Evolutionary conservation across 1,140 invertebrate species (phyloP).

Genomic region (Leptinotarsa texana): DNA sequence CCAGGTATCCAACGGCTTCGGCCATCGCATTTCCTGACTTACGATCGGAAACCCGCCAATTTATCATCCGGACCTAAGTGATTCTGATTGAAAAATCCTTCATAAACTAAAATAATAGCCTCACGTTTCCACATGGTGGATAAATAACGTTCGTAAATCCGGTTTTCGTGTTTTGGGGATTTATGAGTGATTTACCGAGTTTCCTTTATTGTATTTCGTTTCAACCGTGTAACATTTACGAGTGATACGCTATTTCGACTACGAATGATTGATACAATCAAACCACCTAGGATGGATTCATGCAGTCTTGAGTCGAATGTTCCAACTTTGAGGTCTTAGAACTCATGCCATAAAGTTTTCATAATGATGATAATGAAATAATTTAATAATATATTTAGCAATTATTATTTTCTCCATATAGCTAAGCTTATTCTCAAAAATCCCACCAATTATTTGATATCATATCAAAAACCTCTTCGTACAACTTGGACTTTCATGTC

Average conservation of each 20-base stretch:
- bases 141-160: constrained; percentile 15
- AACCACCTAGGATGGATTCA: not conserved
- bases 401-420: too few species aligned
- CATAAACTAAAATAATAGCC: constrained; percentile 28
- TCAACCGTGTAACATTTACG: not conserved
- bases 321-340: not conserved
- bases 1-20: constrained; percentile 28
- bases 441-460: too few species aligned
- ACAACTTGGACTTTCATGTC: too few species aligned
- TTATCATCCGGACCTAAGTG: constrained; percentile 37
- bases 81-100: constrained; percentile 41
- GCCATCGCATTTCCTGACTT: constrained; percentile 26
- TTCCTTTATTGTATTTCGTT: not conserved
- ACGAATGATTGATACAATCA: not conserved
- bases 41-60: constrained; percentile 29
- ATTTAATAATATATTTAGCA: too few species aligned
- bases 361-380: too few species aligned
- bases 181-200: not conserved
- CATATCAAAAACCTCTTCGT: too few species aligned
- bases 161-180: not conserved
- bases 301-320: not conserved
- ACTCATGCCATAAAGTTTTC: too few species aligned
- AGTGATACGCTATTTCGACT: not conserved
- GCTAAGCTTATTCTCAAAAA: too few species aligned
- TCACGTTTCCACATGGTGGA: constrained; percentile 11